A percentile compares a stretch with the other conserved stretches of the same genome.
phyloP scores from a whole-genome alignment of 2,888 invertebrate species.

The Idaea biselata region DNA sequence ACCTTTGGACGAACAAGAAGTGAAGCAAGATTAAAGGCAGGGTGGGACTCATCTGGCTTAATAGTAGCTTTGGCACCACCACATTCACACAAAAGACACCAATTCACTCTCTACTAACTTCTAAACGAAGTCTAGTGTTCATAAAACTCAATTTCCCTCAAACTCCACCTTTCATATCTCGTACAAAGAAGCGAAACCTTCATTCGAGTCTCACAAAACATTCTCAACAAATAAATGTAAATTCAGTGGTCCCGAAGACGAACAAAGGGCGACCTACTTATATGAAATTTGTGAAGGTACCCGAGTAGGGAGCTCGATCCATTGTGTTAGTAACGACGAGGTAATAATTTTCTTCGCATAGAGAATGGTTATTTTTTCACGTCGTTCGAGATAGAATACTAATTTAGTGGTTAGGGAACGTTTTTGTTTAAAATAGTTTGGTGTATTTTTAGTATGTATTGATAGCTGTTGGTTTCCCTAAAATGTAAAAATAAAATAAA shows the following conservation, averaged over 20 bases:
- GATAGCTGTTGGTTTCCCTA: too few relatives aligned
- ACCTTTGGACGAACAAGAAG: too few relatives aligned
- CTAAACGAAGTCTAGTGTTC: not conserved
- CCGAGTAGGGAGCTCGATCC: constrained; percentile 5
- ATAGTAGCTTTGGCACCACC: too few relatives aligned
- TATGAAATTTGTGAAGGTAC: constrained; percentile 23
- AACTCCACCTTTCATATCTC: not conserved
- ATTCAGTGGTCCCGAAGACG: constrained; percentile 15
- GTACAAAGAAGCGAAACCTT: constrained; percentile 10
- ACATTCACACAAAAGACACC: not conserved
- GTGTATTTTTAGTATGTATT: too few relatives aligned
- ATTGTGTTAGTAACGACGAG: constrained; percentile 8
- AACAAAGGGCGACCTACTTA: constrained; percentile 28
- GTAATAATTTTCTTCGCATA: constrained; percentile 1
- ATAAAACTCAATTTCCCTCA: not conserved
- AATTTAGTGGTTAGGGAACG: not conserved
- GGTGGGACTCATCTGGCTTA: too few relatives aligned
- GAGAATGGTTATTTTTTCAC: not conserved
- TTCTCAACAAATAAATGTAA: constrained; percentile 30
- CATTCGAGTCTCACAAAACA: constrained; percentile 24
- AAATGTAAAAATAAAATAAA: too few relatives aligned
- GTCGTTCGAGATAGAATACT: not conserved
- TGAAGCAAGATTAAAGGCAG: too few relatives aligned
- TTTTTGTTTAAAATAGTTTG: not conserved
- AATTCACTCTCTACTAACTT: not conserved